Evolutionary conservation across 2,888 invertebrate genomes (phyloP).

Genomic region (Byasa hedistus): DNA sequence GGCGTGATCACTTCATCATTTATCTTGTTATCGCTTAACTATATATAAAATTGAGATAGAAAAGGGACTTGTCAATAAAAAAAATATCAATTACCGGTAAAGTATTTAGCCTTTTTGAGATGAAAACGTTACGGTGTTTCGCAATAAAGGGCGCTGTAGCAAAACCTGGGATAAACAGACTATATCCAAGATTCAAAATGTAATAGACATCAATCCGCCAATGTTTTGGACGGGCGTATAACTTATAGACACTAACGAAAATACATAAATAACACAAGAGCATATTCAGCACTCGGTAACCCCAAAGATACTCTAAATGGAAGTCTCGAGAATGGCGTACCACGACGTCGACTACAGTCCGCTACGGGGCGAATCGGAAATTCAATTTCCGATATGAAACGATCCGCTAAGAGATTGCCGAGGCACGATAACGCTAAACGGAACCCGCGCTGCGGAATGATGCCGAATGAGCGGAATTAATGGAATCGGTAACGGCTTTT

Average conservation of each 20-base stretch:
- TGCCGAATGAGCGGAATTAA: constrained; percentile 40
- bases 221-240: no score
- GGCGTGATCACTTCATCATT: no score
- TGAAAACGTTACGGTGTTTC: no score
- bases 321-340: constrained; percentile 44
- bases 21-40: no score
- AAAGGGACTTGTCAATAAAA: no score
- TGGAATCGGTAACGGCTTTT: constrained; percentile 32
- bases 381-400: constrained; percentile 75
- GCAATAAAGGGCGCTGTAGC: no score
- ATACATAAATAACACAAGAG: not conserved
- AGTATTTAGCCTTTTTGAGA: no score
- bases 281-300: not conserved
- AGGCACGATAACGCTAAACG: constrained; percentile 47
- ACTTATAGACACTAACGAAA: not conserved
- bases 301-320: not conserved
- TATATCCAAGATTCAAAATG: no score
- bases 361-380: constrained; percentile 67
- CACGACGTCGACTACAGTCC: constrained; percentile 55
- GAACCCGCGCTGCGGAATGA: constrained; percentile 37
- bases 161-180: no score
- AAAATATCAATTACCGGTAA: no score
- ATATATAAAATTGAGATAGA: no score
- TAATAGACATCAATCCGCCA: no score
- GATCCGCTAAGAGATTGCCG: constrained; percentile 71